Conservation (phyloP, 2,113 vertebrate species). For the Chlorocebus sabaeus region DNA sequence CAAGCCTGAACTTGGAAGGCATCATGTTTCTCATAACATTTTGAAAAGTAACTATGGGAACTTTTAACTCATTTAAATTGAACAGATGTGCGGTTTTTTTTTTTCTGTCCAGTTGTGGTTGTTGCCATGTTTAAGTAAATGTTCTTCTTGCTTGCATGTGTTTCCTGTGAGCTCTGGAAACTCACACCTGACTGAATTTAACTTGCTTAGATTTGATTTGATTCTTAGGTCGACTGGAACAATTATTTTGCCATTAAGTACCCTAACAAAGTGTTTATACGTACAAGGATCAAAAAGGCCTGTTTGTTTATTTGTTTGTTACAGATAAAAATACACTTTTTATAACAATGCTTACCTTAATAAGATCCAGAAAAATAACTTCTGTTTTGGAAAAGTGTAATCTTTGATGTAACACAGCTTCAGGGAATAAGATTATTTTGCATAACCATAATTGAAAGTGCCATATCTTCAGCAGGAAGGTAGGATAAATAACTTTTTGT, state of each 20-base stretch:
- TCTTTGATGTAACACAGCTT: neutral
- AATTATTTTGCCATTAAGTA: conserved; percentile 19
- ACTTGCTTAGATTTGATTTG: conserved; percentile 24
- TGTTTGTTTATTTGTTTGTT: neutral
- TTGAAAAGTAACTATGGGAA: conserved; percentile 53
- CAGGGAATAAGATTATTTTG: conserved; percentile 13
- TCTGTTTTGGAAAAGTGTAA: neutral
- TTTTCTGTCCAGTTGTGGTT: conserved; percentile 8
- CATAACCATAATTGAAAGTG: neutral
- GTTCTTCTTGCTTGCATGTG: neutral
- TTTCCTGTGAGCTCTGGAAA: conserved; percentile 29
- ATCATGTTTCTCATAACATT: conserved; percentile 38
- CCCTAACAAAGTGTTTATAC: neutral
- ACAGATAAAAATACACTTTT: conserved; percentile 1
- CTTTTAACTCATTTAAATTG: conserved; percentile 37
- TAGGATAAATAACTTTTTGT: neutral
- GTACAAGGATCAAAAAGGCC: neutral
- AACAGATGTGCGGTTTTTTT: neutral
- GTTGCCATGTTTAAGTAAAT: neutral
- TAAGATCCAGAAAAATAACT: neutral
- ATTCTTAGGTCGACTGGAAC: conserved; percentile 18
- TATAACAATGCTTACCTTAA: neutral
- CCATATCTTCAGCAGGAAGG: neutral
- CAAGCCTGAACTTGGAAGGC: conserved; percentile 46
- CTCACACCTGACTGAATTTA: conserved; percentile 7